Evolutionary conservation across 1,140 invertebrate species (phyloP).

Genomic region (Phymastichus coffea): DNA sequence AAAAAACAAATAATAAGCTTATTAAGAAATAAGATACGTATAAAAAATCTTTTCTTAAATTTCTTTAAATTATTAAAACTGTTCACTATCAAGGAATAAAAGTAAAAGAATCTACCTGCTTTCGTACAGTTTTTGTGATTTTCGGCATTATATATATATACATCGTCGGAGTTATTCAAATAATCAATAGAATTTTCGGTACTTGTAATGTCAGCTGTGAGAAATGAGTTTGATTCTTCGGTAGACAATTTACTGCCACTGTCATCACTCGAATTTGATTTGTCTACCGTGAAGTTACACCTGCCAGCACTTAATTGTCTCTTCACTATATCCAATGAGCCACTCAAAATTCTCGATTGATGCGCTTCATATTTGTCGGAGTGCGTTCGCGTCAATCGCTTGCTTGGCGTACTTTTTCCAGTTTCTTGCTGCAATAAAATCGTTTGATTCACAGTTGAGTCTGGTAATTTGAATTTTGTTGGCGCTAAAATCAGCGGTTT

Average conservation of each 20-base stretch:
- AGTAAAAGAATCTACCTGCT: too few relatives aligned
- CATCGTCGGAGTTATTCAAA: not conserved
- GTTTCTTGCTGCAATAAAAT: not conserved
- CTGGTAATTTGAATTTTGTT: constrained; percentile 24
- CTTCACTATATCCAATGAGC: not conserved
- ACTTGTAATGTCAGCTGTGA: not conserved
- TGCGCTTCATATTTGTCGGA: not conserved
- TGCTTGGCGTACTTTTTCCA: not conserved
- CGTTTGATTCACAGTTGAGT: not conserved
- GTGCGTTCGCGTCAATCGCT: not conserved
- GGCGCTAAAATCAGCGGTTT: constrained; percentile 15
- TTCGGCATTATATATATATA: not conserved
- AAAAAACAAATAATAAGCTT: too few relatives aligned
- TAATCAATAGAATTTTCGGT: not conserved
- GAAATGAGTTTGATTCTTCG: not conserved
- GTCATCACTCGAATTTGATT: not conserved
- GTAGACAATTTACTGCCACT: not conserved
- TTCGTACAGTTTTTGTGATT: constrained; percentile 6
- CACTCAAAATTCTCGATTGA: constrained; percentile 18
- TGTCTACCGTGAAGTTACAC: not conserved
- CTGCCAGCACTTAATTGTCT: not conserved
- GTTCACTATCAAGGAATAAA: too few relatives aligned
- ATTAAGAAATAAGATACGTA: too few relatives aligned
- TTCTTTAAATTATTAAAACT: too few relatives aligned
- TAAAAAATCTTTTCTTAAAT: too few relatives aligned